phyloP scores from a whole-genome alignment of 2,888 invertebrate species.

The Leptodirus hochenwartii region DNA sequence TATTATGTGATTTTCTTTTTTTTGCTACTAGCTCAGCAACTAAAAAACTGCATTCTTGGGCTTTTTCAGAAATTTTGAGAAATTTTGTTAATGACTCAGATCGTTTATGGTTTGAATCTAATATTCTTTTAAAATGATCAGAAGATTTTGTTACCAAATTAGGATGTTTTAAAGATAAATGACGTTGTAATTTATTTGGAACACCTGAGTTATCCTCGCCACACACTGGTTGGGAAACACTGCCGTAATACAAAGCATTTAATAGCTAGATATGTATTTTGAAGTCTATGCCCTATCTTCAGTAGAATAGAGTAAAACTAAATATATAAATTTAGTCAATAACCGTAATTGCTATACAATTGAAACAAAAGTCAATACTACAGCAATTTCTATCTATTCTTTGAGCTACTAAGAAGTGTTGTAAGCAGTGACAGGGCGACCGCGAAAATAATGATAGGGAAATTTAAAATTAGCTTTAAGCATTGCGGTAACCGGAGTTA shows the following conservation, averaged over 20 bases:
- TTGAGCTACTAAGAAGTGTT: no score
- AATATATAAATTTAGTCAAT: no score
- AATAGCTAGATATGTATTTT: no score
- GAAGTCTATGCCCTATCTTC: no score
- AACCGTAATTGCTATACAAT: no score
- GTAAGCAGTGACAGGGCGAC: no score
- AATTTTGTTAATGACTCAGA: neutral
- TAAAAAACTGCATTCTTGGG: neutral
- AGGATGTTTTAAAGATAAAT: neutral
- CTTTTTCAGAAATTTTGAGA: neutral
- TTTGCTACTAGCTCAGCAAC: slow-evolving; percentile 1
- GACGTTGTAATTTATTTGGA: neutral
- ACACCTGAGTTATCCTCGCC: neutral
- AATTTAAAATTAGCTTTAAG: no score
- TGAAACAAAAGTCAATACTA: no score
- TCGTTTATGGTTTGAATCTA: neutral
- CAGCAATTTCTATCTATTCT: no score
- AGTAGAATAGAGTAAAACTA: no score
- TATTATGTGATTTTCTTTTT: neutral
- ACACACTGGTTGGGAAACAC: slow-evolving; percentile 2
- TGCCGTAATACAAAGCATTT: neutral
- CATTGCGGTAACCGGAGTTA: no score
- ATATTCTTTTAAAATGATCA: slow-evolving; percentile 1
- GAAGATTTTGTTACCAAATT: neutral
- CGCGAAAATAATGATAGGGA: no score